Percentiles rank a stretch among this genome's conserved stretches.
Evolutionary conservation across 2,113 vertebrate genomes (phyloP).

Genomic region (Leptobrachium leishanense): DNA sequence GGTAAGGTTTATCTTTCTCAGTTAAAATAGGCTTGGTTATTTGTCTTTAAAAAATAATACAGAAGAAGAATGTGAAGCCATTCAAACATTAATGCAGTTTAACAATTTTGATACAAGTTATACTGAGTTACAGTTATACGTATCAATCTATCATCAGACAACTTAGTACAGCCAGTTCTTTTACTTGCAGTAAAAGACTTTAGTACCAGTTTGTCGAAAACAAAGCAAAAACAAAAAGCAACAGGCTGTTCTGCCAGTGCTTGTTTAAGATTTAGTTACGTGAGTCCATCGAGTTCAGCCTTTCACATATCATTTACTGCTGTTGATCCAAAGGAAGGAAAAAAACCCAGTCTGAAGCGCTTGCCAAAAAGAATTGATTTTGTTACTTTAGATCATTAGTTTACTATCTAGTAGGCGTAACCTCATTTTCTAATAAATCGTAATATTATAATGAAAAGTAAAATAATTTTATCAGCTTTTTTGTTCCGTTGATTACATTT

Average conservation of each 20-base stretch:
- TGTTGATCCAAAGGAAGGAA: no score
- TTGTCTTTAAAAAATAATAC: no score
- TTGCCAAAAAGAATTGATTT: background rate
- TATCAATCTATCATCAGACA: background rate
- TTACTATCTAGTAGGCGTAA: background rate
- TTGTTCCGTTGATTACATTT: background rate
- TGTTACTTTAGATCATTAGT: background rate
- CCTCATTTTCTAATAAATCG: background rate
- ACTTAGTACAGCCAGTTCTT: constrained; percentile 13
- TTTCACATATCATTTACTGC: no score
- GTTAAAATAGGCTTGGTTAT: no score
- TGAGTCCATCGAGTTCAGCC: no score
- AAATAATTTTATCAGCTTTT: background rate
- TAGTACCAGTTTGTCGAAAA: background rate
- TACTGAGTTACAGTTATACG: background rate
- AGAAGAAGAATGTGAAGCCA: no score
- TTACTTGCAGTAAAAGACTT: background rate
- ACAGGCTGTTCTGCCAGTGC: background rate
- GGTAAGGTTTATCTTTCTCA: no score
- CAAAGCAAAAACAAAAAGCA: background rate
- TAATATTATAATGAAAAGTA: background rate
- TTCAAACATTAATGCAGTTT: no score
- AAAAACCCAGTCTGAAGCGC: no score
- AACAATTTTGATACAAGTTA: background rate
- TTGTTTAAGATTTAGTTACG: background rate